These are phyloP conservation scores for Corydoras maculifer DNA, from an alignment of 2,113 vertebrate genomes.

Conservation along the genomic window DNA sequence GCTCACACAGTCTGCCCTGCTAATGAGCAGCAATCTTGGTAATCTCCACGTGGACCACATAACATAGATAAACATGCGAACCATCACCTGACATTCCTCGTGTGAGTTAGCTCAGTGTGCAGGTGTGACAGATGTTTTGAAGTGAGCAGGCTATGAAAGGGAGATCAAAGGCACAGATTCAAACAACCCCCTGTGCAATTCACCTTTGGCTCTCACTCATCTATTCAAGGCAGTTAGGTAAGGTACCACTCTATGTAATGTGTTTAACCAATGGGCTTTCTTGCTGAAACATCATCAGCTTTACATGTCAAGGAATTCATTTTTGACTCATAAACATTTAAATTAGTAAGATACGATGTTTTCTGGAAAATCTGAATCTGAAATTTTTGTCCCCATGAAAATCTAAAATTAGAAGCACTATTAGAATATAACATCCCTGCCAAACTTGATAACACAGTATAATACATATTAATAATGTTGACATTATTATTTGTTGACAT, in stretches of 20 bases:
- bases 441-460: too few species aligned
- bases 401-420: too few species aligned
- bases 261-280: conserved; percentile 11
- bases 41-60: conserved; percentile 28
- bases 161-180: conserved; percentile 46
- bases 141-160: conserved; percentile 35
- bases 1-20: conserved; percentile 42
- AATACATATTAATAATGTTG: too few species aligned
- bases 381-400: too few species aligned
- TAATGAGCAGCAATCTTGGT: conserved; percentile 51
- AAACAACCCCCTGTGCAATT: conserved; percentile 45
- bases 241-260: conserved; percentile 21
- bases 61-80: conserved; percentile 37
- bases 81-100: conserved; percentile 45
- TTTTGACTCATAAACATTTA: too few species aligned
- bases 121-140: conserved; percentile 50
- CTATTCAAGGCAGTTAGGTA: conserved; percentile 34
- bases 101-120: conserved; percentile 35
- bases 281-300: neutral
- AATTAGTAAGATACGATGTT: too few species aligned
- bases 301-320: too few species aligned
- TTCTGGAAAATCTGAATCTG: too few species aligned
- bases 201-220: conserved; percentile 42
- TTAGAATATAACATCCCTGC: too few species aligned
- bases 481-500: too few species aligned